A percentile compares a stretch with the other conserved stretches of the same genome.
phyloP scores from a whole-genome alignment of 2,797 vertebrate genomes.

The Melanotaenia trifasciata region DNA sequence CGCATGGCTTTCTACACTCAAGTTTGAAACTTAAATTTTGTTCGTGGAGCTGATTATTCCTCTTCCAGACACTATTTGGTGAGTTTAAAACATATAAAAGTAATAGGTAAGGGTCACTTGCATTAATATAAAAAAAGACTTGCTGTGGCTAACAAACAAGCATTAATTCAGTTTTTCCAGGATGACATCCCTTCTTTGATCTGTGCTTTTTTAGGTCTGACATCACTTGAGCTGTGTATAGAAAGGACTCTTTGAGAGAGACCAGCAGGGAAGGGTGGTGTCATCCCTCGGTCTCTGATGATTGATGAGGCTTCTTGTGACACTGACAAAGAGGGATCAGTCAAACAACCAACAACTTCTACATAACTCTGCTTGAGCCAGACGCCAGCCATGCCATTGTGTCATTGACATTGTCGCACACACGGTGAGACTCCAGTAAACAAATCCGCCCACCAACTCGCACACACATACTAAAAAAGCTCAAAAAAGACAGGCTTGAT shows the following conservation, averaged over 20 bases:
- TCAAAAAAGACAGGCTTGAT: slow-evolving; percentile 53
- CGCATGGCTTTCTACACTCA: not conserved
- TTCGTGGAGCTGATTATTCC: too few relatives aligned
- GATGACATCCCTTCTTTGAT: slow-evolving; percentile 55
- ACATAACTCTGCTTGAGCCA: slow-evolving; percentile 74
- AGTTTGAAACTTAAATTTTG: too few relatives aligned
- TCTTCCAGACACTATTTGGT: too few relatives aligned
- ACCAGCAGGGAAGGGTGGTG: slow-evolving; percentile 66
- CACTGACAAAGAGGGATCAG: slow-evolving; percentile 80
- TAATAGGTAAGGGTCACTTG: too few relatives aligned
- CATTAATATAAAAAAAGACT: too few relatives aligned
- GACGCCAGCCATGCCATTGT: slow-evolving; percentile 74
- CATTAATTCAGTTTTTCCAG: slow-evolving; percentile 26
- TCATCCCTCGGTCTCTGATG: slow-evolving; percentile 58
- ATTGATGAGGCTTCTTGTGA: slow-evolving; percentile 78
- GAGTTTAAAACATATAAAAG: too few relatives aligned
- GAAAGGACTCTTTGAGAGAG: slow-evolving; percentile 42
- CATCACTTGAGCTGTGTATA: slow-evolving; percentile 59
- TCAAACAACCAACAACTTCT: slow-evolving; percentile 81
- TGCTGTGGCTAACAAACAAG: too few relatives aligned
- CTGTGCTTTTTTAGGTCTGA: slow-evolving; percentile 60
- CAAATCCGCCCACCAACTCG: slow-evolving; percentile 60
- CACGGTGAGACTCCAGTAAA: slow-evolving; percentile 61
- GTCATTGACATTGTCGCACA: slow-evolving; percentile 62
- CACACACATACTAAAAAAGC: slow-evolving; percentile 31